A percentile compares a stretch with the other conserved stretches of the same genome.
Evolutionary conservation across 2,797 vertebrate species (phyloP).

Genomic region (Alectoris magna): DNA sequence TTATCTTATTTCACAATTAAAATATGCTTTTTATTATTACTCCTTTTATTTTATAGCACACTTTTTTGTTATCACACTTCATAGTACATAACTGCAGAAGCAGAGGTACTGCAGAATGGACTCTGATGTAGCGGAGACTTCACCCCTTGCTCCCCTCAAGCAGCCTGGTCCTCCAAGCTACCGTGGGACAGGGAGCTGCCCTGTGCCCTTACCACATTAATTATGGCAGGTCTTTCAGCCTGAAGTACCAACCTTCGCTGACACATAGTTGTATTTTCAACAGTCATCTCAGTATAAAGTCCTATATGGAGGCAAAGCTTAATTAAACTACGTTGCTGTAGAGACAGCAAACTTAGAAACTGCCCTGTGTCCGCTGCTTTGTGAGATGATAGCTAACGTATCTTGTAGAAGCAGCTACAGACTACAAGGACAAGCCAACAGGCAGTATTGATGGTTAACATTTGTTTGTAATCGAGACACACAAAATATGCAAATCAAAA

Average conservation of each 20-base stretch:
- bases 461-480: neutral
- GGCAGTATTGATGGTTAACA: neutral
- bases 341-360: neutral
- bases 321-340: neutral
- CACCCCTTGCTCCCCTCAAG: neutral
- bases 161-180: neutral
- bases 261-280: neutral
- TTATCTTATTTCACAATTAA: no score
- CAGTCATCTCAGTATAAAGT: neutral
- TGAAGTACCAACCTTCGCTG: neutral
- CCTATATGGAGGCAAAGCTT: neutral
- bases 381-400: neutral
- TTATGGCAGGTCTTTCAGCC: neutral
- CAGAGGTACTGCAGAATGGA: neutral
- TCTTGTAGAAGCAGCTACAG: neutral
- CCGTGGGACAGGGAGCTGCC: neutral
- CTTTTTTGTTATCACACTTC: neutral
- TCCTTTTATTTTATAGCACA: no score
- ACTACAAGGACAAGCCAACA: neutral
- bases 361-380: neutral
- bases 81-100: neutral
- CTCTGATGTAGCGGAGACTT: accelerated
- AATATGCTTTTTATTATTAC: no score
- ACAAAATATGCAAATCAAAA: neutral
- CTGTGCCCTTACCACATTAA: neutral